Conservation (phyloP, 1,140 invertebrate genomes). For the Drosophila nannoptera region DNA sequence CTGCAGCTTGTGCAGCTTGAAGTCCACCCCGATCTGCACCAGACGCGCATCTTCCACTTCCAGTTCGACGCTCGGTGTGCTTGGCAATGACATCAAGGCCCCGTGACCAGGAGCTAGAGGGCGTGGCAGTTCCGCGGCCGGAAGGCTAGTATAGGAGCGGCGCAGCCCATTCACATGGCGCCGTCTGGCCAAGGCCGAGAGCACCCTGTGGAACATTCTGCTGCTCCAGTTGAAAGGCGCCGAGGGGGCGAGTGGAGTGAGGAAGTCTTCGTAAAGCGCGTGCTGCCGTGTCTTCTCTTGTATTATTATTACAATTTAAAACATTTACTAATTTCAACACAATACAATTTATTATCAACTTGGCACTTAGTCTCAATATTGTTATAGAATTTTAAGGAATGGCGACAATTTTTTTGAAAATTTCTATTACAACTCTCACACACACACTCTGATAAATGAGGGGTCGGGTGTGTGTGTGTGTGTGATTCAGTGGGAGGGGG, state of each 20-base stretch:
- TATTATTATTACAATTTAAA: too few relatives aligned
- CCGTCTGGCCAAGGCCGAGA: background rate
- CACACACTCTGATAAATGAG: too few relatives aligned
- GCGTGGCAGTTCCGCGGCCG: conserved; percentile 8
- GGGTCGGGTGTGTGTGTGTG: too few relatives aligned
- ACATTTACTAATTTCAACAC: too few relatives aligned
- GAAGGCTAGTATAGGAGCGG: background rate
- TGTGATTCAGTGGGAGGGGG: too few relatives aligned
- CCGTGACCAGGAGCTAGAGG: background rate
- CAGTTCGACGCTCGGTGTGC: background rate
- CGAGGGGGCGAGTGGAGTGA: too few relatives aligned
- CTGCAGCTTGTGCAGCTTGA: conserved; percentile 93
- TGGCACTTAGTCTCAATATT: too few relatives aligned
- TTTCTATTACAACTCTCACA: too few relatives aligned
- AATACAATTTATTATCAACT: too few relatives aligned
- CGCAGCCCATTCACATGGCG: background rate
- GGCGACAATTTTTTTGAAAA: too few relatives aligned
- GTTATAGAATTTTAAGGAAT: too few relatives aligned
- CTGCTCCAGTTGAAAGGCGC: background rate
- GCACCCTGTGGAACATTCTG: conserved; percentile 2
- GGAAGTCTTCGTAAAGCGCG: background rate
- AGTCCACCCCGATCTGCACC: conserved; percentile 82
- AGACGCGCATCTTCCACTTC: conserved; percentile 8
- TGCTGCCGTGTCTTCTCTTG: too few relatives aligned
- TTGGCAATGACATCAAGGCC: background rate